These are phyloP conservation scores for Linnaemya tessellans DNA, from an alignment of 2,888 invertebrate genomes.

Conservation along the genomic window DNA sequence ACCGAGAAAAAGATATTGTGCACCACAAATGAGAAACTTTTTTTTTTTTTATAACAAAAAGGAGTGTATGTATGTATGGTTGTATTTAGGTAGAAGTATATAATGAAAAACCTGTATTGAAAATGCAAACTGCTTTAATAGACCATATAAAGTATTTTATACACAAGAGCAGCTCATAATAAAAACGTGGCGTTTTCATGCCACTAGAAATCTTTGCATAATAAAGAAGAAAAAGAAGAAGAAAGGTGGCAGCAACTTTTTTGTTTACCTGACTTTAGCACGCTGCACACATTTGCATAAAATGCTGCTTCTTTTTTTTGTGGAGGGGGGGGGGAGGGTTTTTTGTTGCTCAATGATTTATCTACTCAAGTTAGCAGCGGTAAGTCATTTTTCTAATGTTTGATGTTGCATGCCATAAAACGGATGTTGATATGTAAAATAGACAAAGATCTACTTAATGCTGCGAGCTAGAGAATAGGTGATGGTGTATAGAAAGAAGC, in stretches of 20 bases:
- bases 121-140: constrained; percentile 65
- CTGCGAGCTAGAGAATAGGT: constrained; percentile 6
- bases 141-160: constrained; percentile 65
- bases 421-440: constrained; percentile 60
- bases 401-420: constrained; percentile 70
- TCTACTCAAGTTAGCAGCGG: constrained; percentile 70
- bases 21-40: constrained; percentile 52
- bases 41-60: too few species aligned
- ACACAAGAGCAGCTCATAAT: constrained; percentile 64
- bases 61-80: not conserved
- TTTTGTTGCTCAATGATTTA: constrained; percentile 64
- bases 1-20: not conserved
- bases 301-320: constrained; percentile 37
- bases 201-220: constrained; percentile 38
- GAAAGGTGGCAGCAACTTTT: constrained; percentile 41
- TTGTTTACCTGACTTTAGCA: constrained; percentile 57
- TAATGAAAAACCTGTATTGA: constrained; percentile 15
- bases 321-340: too few species aligned
- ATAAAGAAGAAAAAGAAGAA: constrained; percentile 22
- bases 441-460: constrained; percentile 59
- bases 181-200: constrained; percentile 64
- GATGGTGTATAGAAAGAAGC: constrained; percentile 14
- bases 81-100: too few species aligned
- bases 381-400: constrained; percentile 69
- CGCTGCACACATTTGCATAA: constrained; percentile 65